A percentile compares a stretch with the other conserved stretches of the same genome.
Evolutionary conservation across 2,113 vertebrate species (phyloP).

Genomic region (Syngnathoides biaculeatus): DNA sequence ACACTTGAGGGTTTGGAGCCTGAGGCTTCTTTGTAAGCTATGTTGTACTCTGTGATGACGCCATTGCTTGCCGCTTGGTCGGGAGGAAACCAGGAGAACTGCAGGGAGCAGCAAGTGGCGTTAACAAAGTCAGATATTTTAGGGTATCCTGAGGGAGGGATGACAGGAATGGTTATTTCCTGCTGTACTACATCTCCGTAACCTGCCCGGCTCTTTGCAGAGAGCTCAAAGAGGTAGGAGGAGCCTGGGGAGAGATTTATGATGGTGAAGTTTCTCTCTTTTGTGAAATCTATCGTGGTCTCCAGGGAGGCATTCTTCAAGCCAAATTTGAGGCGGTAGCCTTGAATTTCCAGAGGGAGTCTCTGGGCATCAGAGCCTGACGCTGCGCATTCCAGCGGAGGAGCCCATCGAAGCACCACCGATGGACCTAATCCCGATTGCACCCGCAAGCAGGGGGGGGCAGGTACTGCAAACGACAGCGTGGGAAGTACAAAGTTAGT

Average conservation of each 20-base stretch:
- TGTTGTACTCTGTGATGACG: constrained; percentile 82
- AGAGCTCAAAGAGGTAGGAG: constrained; percentile 86
- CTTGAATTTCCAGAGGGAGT: constrained; percentile 71
- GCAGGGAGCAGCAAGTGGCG: constrained; percentile 81
- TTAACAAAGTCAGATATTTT: constrained; percentile 82
- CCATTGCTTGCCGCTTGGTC: constrained; percentile 79
- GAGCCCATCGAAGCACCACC: constrained; percentile 68
- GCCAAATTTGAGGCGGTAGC: constrained; percentile 89
- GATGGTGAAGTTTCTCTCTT: constrained; percentile 76
- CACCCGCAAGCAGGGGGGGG: constrained; percentile 81
- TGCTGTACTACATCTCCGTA: constrained; percentile 78
- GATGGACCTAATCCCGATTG: constrained; percentile 78
- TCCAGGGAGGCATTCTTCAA: constrained; percentile 75
- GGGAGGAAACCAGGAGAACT: constrained; percentile 86
- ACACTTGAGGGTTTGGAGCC: constrained; percentile 57
- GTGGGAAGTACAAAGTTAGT: constrained; percentile 41
- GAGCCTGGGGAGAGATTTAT: constrained; percentile 80
- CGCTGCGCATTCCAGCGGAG: constrained; percentile 46
- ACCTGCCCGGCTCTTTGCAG: constrained; percentile 82
- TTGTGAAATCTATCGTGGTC: constrained; percentile 77
- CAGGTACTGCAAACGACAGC: constrained; percentile 75
- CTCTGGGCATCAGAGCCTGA: constrained; percentile 45
- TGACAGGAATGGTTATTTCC: constrained; percentile 81
- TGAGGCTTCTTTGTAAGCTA: constrained; percentile 79
- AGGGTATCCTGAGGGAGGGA: constrained; percentile 81